Evolutionary conservation across 2,888 invertebrate species (phyloP), one percentile per base, ranked within the genome.

Genomic region (Gortyna flavago): DNA sequence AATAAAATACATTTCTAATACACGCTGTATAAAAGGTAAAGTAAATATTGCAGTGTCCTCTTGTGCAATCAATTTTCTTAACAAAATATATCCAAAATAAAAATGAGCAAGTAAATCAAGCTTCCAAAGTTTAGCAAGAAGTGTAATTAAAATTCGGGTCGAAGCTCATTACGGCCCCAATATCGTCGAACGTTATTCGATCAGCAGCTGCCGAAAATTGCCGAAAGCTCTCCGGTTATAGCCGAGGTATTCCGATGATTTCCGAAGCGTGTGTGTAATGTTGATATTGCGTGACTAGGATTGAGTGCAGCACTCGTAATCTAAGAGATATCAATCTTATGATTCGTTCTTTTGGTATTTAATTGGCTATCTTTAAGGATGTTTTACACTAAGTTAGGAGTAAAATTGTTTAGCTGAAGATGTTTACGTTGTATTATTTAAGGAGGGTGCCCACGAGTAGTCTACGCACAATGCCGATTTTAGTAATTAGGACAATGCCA

Each of bases 271-370:
- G 77, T 82, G 44, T 75, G 75, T 85, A 85, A 85, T 85, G 87
- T 80, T 72, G 16, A 64, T 77, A 75, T 85, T 71, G 85, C 85
- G 87, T 85, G 85, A 86, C 70, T 71, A n/a, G 57, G 51, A 74
- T 74, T 72, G 67, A 86, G 80, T 84, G 69, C 75, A 76, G 2
- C 62, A 54, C 73, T 75, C 66, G 38, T 85, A 75, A 85, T 81
- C 77, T 71, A 62, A n/a, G 71, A 80, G 85, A 84, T 86, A 85
- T 83, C 69, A 77, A 80, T 88, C 88, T 77, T 86, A 35, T 79
- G 75, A 88, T 87, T 81, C 70, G 67, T 80, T 76, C 13, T 77
- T 77, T 80, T 73, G 21, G n/a, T 61, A 80, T n/a, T n/a, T n/a
- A n/a, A n/a, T 71, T 62, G 59, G 72, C 25, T 84, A 84, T 80